Conservation (phyloP, 2,888 invertebrate genomes). For the Cancer borealis region DNA sequence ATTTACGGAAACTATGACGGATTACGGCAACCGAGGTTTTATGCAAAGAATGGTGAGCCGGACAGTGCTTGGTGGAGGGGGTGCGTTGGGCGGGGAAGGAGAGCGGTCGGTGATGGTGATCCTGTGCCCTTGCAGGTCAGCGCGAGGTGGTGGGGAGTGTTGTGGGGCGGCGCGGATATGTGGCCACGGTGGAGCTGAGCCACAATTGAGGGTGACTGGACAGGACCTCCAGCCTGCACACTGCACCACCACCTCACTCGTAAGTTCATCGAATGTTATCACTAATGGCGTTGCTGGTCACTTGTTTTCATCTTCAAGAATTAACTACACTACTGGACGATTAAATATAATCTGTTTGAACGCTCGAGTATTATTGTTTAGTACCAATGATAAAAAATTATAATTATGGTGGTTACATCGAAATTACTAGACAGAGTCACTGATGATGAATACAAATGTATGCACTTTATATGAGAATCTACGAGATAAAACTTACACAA, state of each 20-base stretch:
- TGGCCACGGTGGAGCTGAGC: not conserved
- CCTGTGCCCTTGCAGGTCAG: conserved; percentile 5
- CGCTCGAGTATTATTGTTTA: not conserved
- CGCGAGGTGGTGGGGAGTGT: not conserved
- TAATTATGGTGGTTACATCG: not conserved
- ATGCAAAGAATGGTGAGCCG: not conserved
- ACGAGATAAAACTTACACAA: not conserved
- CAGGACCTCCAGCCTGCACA: not conserved
- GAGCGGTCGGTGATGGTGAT: not conserved
- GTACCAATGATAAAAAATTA: not conserved
- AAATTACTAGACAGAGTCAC: not conserved
- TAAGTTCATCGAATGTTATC: not conserved
- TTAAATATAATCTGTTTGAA: not conserved
- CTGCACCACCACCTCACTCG: not conserved
- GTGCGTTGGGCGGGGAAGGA: not conserved
- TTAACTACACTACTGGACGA: not conserved
- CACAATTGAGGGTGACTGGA: not conserved
- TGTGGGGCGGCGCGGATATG: not conserved
- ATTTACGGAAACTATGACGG: conserved; percentile 58
- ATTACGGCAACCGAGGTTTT: conserved; percentile 20
- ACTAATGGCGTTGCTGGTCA: not conserved
- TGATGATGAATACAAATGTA: not conserved
- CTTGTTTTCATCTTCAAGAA: not conserved
- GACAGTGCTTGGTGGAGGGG: not conserved
- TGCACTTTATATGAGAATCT: not conserved